phyloP scores from a whole-genome alignment of 2,113 vertebrate genomes.

The Xenus cinereus region DNA sequence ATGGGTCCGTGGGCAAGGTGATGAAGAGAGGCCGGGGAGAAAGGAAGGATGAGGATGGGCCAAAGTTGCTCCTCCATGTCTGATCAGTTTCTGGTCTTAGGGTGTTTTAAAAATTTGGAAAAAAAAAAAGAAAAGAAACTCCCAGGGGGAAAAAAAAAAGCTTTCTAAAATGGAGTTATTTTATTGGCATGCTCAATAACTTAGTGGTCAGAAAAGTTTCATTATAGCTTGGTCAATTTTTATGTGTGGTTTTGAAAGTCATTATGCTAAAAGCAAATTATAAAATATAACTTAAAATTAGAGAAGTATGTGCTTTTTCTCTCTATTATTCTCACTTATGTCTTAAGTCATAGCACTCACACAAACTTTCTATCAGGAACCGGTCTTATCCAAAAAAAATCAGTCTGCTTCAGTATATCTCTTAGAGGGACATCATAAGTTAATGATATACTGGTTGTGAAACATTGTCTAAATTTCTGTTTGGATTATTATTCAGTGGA shows the following conservation, averaged over 20 bases:
- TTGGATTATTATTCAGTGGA: background rate
- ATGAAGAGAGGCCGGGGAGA: background rate
- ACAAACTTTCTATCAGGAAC: background rate
- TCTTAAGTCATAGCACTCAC: background rate
- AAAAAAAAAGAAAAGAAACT: background rate
- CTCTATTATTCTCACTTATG: background rate
- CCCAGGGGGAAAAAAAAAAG: accelerated
- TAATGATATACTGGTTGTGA: background rate
- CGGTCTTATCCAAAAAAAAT: background rate
- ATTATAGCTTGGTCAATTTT: background rate
- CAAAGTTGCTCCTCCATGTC: background rate
- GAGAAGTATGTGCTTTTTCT: background rate
- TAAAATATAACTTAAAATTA: background rate
- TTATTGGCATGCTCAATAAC: background rate
- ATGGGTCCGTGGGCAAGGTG: background rate
- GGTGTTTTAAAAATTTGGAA: background rate
- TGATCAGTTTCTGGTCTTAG: background rate
- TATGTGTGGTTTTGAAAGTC: background rate
- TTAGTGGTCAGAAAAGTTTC: background rate
- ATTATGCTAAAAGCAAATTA: background rate
- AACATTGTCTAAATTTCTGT: background rate
- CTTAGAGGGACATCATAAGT: background rate
- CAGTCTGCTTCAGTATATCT: background rate
- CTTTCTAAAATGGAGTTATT: background rate
- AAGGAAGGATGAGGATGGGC: background rate